A percentile compares a stretch with the other conserved stretches of the same genome.
Evolutionary conservation across 2,888 invertebrate genomes (phyloP).

Genomic region (Leucoptera coffeella): DNA sequence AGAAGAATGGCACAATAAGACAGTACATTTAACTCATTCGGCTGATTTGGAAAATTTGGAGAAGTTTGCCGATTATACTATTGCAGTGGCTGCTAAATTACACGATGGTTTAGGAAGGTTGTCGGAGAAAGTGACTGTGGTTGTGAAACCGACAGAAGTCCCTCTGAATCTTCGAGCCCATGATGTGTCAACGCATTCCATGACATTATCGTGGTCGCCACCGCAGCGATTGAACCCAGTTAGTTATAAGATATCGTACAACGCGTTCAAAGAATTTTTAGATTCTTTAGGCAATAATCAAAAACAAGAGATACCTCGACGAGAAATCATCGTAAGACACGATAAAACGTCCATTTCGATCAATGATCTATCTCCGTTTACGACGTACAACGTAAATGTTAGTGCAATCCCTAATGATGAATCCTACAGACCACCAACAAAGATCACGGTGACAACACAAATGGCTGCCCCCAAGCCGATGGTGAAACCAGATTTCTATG

Average conservation of each 20-base stretch:
- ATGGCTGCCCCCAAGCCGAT: constrained; percentile 95
- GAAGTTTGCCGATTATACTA: constrained; percentile 85
- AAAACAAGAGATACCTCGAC: constrained; percentile 71
- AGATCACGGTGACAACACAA: constrained; percentile 90
- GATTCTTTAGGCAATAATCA: constrained; percentile 91
- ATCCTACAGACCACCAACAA: constrained; percentile 82
- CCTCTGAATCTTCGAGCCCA: constrained; percentile 82
- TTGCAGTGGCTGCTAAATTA: constrained; percentile 83
- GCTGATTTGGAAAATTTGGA: constrained; percentile 85
- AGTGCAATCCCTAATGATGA: constrained; percentile 83
- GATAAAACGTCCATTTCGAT: constrained; percentile 69
- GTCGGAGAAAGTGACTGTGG: constrained; percentile 84
- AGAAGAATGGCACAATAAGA: constrained; percentile 86
- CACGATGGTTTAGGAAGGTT: constrained; percentile 76
- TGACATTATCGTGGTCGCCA: constrained; percentile 87
- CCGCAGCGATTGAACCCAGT: constrained; percentile 84
- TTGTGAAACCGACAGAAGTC: constrained; percentile 89
- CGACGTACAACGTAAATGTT: constrained; percentile 90
- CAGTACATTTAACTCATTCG: constrained; percentile 80
- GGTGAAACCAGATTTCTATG: constrained; percentile 92
- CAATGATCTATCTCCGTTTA: constrained; percentile 86
- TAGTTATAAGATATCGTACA: constrained; percentile 85
- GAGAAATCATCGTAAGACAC: constrained; percentile 67
- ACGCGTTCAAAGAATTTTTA: constrained; percentile 89
- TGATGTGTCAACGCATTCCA: constrained; percentile 88